Evolutionary conservation across 1,140 invertebrate species (phyloP).

Genomic region (Trachymyrmex cornetzi): DNA sequence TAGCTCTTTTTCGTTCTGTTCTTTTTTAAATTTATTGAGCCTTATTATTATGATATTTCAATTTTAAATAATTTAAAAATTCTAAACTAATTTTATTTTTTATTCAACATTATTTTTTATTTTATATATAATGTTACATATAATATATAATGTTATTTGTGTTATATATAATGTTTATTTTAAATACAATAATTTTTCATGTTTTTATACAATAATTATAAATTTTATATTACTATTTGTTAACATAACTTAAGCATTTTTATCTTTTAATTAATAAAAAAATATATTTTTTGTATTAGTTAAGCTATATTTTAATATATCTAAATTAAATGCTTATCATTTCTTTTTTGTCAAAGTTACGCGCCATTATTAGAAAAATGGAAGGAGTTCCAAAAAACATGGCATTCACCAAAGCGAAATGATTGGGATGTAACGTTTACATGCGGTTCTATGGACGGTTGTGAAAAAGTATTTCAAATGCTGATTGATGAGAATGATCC

Average conservation of each 20-base stretch:
- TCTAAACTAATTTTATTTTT: too few relatives aligned
- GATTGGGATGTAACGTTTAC: conserved; percentile 90
- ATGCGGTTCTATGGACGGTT: conserved; percentile 91
- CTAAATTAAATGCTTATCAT: background rate
- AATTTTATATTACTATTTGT: conserved; percentile 4
- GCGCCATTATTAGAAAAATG: conserved; percentile 88
- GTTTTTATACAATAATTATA: background rate
- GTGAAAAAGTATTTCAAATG: conserved; percentile 91
- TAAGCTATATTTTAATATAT: background rate
- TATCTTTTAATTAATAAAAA: conserved; percentile 19
- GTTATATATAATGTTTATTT: background rate
- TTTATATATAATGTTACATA: conserved; percentile 17
- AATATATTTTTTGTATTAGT: background rate
- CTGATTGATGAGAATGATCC: conserved; percentile 89
- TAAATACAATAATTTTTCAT: conserved; percentile 6
- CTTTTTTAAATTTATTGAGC: too few relatives aligned
- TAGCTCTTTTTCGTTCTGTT: too few relatives aligned
- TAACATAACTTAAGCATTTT: too few relatives aligned
- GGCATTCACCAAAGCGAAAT: conserved; percentile 88
- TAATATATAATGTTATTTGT: too few relatives aligned
- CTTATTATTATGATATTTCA: too few relatives aligned
- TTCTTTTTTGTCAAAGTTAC: conserved; percentile 81
- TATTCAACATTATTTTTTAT: too few relatives aligned
- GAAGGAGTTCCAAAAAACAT: conserved; percentile 88
- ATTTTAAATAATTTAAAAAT: too few relatives aligned